Percentiles rank a stretch among this genome's conserved stretches.
phyloP scores from a whole-genome alignment of 1,140 invertebrate genomes.

The Archegozetes longisetosus region DNA sequence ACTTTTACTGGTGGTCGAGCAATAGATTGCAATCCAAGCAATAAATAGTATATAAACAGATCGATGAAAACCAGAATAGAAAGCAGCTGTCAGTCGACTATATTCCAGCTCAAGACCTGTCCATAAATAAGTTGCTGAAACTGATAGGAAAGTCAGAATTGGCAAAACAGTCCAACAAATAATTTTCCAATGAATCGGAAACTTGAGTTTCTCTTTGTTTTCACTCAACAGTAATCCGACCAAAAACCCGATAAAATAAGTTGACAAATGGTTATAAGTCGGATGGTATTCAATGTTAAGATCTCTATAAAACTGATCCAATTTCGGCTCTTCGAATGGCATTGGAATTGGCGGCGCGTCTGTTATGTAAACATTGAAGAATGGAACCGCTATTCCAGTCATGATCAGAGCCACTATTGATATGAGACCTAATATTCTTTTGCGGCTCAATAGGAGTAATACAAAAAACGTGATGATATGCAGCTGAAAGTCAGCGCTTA shows the following conservation, averaged over 20 bases:
- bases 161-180: not conserved
- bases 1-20: not conserved
- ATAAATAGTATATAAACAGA: not conserved
- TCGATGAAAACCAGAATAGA: not conserved
- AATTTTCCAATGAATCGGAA: not conserved
- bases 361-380: not conserved
- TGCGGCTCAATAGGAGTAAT: not conserved
- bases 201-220: not conserved
- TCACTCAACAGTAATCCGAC: slow-evolving; percentile 2
- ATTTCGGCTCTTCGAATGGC: not conserved
- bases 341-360: slow-evolving; percentile 7
- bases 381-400: slow-evolving; percentile 7
- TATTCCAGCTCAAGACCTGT: not conserved
- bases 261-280: slow-evolving; percentile 8
- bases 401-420: slow-evolving; percentile 1
- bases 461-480: slow-evolving; percentile 5
- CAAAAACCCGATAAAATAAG: slow-evolving; percentile 10
- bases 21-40: not conserved
- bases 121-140: not conserved
- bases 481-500: slow-evolving; percentile 10
- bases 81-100: not conserved
- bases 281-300: slow-evolving; percentile 6
- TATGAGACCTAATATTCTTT: not conserved
- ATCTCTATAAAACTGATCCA: not conserved
- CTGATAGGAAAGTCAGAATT: not conserved